Conservation (phyloP, 2,888 invertebrate species). For the Lasioglossum morio region DNA sequence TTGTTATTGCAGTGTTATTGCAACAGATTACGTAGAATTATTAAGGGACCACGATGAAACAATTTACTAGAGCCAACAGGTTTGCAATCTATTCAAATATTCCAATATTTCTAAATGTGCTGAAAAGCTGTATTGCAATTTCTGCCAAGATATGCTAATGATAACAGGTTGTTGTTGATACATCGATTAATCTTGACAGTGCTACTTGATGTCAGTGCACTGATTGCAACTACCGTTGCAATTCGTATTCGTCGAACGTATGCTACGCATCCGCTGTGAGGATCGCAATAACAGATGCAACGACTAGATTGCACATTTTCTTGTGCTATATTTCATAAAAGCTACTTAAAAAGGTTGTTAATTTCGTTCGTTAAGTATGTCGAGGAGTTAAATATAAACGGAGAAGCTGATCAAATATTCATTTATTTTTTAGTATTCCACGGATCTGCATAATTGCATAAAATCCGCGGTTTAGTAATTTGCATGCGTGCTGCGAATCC, state of each 20-base stretch:
- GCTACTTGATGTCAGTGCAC: conserved; percentile 4
- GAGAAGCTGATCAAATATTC: not conserved
- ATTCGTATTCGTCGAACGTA: conserved; percentile 17
- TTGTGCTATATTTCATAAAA: not conserved
- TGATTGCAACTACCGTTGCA: conserved; percentile 20
- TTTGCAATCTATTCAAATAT: not conserved
- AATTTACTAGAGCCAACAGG: not conserved
- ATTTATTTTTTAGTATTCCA: conserved; percentile 1
- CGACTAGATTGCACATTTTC: not conserved
- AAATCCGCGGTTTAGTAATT: not conserved
- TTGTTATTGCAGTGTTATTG: not conserved
- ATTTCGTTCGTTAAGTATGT: not conserved
- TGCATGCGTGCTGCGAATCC: not conserved
- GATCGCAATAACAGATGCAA: not conserved
- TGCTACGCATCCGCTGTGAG: not conserved
- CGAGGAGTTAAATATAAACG: not conserved
- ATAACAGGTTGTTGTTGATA: conserved; percentile 2
- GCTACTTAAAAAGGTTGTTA: not conserved
- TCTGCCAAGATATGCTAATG: not conserved
- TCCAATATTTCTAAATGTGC: not conserved
- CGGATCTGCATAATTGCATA: not conserved
- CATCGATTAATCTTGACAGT: conserved; percentile 23
- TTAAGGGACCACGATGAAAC: not conserved
- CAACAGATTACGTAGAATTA: not conserved
- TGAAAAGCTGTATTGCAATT: not conserved